Conservation (phyloP, 2,113 vertebrate species). For the Aphyosemion australe region DNA sequence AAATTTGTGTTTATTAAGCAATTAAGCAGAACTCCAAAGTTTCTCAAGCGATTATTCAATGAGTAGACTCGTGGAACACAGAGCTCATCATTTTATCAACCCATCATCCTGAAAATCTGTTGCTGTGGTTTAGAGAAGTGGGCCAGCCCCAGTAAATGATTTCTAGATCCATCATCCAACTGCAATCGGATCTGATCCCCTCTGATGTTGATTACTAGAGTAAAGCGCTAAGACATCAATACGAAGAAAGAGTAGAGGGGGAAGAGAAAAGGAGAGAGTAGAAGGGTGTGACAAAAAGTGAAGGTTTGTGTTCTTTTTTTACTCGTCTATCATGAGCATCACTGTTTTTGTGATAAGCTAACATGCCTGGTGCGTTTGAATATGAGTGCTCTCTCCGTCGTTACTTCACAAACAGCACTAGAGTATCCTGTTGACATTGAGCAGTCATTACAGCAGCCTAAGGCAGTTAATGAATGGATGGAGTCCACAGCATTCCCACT, state of each 20-base stretch:
- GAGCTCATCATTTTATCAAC: constrained; percentile 70
- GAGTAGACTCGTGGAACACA: constrained; percentile 35
- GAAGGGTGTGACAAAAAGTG: constrained; percentile 11
- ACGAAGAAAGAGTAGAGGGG: constrained; percentile 44
- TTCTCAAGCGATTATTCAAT: constrained; percentile 11
- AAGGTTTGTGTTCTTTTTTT: neutral
- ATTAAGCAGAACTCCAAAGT: constrained; percentile 9
- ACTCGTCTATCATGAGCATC: no score
- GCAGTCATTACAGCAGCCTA: constrained; percentile 82
- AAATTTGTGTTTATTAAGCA: neutral
- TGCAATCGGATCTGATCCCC: constrained; percentile 73
- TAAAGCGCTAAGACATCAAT: constrained; percentile 72
- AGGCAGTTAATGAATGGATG: constrained; percentile 86
- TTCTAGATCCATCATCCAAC: constrained; percentile 77
- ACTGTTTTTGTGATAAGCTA: neutral
- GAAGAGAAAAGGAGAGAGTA: constrained; percentile 20
- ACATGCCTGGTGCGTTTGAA: constrained; percentile 17
- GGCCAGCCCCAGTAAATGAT: constrained; percentile 77
- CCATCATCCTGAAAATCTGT: constrained; percentile 62
- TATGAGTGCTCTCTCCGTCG: neutral
- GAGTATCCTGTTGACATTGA: constrained; percentile 82
- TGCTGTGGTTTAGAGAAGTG: constrained; percentile 63
- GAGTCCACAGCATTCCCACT: constrained; percentile 82
- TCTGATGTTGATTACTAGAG: constrained; percentile 79
- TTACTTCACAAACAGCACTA: constrained; percentile 71